These are phyloP conservation scores for Caloenas nicobarica DNA, from an alignment of 2,113 vertebrate species.

Conservation along the genomic window DNA sequence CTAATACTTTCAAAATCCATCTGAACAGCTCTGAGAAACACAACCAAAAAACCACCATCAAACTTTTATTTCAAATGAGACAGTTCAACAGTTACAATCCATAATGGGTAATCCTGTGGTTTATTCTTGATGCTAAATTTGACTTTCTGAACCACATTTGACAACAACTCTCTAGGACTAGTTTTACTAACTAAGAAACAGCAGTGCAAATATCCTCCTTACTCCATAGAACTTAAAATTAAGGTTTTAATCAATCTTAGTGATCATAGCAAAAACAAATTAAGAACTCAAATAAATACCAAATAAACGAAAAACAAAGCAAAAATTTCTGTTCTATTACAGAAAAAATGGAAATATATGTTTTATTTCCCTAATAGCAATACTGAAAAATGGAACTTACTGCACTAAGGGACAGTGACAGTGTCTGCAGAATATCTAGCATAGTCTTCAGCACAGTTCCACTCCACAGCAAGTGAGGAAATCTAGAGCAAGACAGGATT, in stretches of 20 bases:
- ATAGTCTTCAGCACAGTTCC: constrained; percentile 95
- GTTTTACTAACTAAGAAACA: neutral
- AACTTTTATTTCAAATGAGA: neutral
- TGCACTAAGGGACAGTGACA: constrained; percentile 92
- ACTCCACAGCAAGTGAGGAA: constrained; percentile 96
- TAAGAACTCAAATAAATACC: neutral
- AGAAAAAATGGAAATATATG: neutral
- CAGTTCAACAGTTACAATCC: neutral
- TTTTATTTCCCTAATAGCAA: neutral
- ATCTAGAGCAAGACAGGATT: constrained; percentile 73
- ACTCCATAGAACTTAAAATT: neutral
- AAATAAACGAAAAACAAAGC: neutral
- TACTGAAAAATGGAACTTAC: constrained; percentile 77
- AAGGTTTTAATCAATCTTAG: neutral
- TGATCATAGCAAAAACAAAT: neutral
- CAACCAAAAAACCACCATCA: neutral
- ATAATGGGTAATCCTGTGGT: neutral
- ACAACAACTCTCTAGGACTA: neutral
- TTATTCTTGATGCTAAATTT: neutral
- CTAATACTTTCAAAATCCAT: neutral
- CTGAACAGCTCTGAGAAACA: neutral
- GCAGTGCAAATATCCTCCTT: neutral
- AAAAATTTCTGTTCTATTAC: neutral
- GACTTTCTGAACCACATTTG: neutral
- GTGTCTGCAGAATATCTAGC: constrained; percentile 95